Evolutionary conservation across 2,797 vertebrate species (phyloP).

Genomic region (Mormyrops attenuatus): DNA sequence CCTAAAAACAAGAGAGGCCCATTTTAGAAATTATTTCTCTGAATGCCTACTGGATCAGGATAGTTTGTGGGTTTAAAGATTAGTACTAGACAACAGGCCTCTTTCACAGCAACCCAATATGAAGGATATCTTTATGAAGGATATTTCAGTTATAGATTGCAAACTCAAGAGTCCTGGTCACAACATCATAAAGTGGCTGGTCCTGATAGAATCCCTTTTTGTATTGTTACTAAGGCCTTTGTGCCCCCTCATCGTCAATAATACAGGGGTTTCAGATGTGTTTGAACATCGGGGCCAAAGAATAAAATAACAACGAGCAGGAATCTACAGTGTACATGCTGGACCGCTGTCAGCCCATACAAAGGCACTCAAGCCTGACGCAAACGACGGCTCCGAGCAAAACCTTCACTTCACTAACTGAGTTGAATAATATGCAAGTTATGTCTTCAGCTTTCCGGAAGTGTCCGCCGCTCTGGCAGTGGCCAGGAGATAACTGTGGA

Average conservation of each 20-base stretch:
- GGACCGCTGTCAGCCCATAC: neutral
- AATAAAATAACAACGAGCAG: neutral
- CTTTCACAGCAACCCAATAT: neutral
- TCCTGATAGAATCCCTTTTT: neutral
- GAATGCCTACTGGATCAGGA: neutral
- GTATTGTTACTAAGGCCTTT: neutral
- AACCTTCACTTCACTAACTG: slow-evolving; percentile 1
- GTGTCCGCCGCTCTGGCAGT: neutral
- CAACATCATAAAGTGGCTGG: neutral
- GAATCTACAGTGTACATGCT: neutral
- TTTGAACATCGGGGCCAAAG: neutral
- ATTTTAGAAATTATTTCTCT: neutral
- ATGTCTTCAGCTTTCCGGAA: slow-evolving; percentile 16
- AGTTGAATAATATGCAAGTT: neutral
- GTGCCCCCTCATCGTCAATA: neutral
- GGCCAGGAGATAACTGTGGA: neutral
- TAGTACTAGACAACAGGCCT: neutral
- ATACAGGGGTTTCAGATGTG: neutral
- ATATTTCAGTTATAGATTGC: neutral
- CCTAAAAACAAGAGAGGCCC: neutral
- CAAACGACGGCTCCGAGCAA: neutral
- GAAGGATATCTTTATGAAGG: neutral
- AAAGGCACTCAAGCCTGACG: slow-evolving; percentile 13
- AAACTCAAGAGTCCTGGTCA: neutral
- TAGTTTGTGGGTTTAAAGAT: neutral